Evolutionary conservation across 2,888 invertebrate species (phyloP), one percentile per base, ranked within the genome.

Genomic region (Elaeidobius kamerunicus): DNA sequence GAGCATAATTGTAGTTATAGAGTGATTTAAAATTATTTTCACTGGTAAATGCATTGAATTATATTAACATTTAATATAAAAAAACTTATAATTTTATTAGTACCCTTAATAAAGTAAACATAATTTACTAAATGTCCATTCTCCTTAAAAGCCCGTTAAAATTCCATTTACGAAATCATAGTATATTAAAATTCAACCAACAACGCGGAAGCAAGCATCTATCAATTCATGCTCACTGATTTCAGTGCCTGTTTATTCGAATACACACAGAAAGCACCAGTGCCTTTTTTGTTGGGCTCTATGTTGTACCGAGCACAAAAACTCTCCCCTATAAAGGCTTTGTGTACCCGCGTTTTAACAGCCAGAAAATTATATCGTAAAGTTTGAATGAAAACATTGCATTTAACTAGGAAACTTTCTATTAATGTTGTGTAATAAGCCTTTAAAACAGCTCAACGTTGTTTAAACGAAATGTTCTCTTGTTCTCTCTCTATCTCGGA

Each of bases 391-490:
- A 35, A 52, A 40, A 52, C 28, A 36, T 15, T 14, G 16, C 23
- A 27, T 46, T 19, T 18, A 27, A 39, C 15, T 44, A 17, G 17
- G 19, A 27, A 46, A 47, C 40, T 52, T 52, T 15, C 34, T 38
- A 47, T 34, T 50, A 47, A 38, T 28, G 47, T 30, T 19, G 30
- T 19, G 30, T 47, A 47, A 47, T 46, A 40, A 23, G 40, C 40
- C 45, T 45, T 42, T 51, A 23, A 45, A 52, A 45, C 40, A 45
- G 43, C 50, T 35, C n/a, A 38, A 30, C 32, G 43, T 44, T 35
- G 50, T 38, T 44, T n/a, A 32, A 39, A 30, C 36, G 9, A 23
- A 23, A 23, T 23, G 23, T 11, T 30, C 6, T 30, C 6, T 30
- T n/a, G n/a, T n/a, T n/a, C n/a, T n/a, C n/a, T n/a, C n/a, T n/a